Evolutionary conservation across 2,797 vertebrate species (phyloP), one percentile per base, ranked within the genome.

Genomic region (Gouania willdenowi): DNA sequence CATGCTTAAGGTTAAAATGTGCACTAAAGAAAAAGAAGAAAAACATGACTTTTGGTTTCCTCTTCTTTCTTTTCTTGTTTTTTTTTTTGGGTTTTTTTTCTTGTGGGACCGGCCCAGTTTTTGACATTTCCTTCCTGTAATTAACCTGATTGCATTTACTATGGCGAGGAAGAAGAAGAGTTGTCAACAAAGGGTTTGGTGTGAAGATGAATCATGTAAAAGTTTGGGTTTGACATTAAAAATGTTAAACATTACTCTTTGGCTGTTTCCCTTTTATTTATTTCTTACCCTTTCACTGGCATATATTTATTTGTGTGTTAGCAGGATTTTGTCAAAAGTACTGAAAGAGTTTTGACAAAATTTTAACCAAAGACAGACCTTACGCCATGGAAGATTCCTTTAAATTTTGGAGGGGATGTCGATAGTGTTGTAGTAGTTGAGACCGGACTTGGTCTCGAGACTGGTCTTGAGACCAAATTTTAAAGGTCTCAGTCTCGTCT

Each of bases 141-240:
- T 79, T 83, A 77, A 64, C 63, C 81, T 84, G 83, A 84, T 83
- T 85, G 84, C 84, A 79, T 89, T 89, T 88, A 83, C 64, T 87
- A 79, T 83, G 66, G 75, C 11, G 35, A 71, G 50, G 57, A 70
- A 38, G 66, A 65, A 39, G 71, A 66, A 42, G 65, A 80, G 71
- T 51, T 66, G 74, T 76, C 31, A 62, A 53, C 11, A 48, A 82
- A 82, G 62, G 73, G 80, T 89, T 89, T 89, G 83, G 78, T 88
- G 81, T 84, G 76, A 85, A 73, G 63, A 82, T 71, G 76, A 87
- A 81, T 81, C 78, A 66, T 89, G 86, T 87, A 88, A 74, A 84
- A 69, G 83, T 86, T 87, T 87, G 85, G 87, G 82, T 87, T 87
- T 87, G 83, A 83, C 87, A 89, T 88, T 89, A 89, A 89, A 88